phyloP scores from a whole-genome alignment of 1,140 invertebrate genomes.

The Diploscapter pachys region DNA sequence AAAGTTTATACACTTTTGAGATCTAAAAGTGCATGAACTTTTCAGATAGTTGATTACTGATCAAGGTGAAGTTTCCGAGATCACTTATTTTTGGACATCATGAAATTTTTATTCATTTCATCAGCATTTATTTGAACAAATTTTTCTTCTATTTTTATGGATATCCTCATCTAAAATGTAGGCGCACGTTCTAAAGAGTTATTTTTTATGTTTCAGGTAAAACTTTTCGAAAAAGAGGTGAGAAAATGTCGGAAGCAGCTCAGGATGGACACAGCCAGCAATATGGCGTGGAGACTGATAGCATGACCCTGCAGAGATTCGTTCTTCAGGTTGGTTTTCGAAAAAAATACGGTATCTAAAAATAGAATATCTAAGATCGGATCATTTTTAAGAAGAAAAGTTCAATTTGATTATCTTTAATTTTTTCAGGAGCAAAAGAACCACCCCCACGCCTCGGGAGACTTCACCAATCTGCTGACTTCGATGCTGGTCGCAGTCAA shows the following conservation, averaged over 20 bases:
- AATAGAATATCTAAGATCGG: background rate
- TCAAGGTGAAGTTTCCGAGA: no score
- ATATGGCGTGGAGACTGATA: conserved; percentile 76
- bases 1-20: no score
- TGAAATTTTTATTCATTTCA: no score
- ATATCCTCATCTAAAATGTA: no score
- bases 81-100: no score
- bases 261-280: conserved; percentile 7
- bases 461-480: conserved; percentile 88
- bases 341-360: background rate
- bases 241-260: background rate
- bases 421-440: conserved; percentile 75
- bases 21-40: no score
- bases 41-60: no score
- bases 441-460: conserved; percentile 80
- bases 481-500: conserved; percentile 94
- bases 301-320: conserved; percentile 90
- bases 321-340: conserved; percentile 67
- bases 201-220: no score
- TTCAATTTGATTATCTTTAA: background rate
- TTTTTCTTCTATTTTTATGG: no score
- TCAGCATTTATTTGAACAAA: no score
- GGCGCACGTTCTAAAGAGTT: no score
- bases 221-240: background rate
- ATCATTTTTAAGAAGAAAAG: background rate